Evolutionary conservation across 2,888 invertebrate genomes (phyloP).

Genomic region (Polydrusus tereticollis): DNA sequence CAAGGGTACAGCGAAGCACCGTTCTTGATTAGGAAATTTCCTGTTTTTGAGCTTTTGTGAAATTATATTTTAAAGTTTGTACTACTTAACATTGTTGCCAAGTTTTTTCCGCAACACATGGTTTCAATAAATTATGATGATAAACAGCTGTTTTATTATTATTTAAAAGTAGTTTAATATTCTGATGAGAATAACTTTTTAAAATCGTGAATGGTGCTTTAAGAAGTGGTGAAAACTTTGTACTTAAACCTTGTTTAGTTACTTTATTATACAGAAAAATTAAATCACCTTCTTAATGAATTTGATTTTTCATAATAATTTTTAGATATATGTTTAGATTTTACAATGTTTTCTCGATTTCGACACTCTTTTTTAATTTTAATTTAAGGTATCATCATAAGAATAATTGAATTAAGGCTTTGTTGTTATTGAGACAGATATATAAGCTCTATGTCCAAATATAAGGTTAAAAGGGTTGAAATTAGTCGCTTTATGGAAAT

Average conservation of each 20-base stretch:
- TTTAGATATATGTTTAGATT: slow-evolving; percentile 17
- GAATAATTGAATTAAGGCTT: slow-evolving; percentile 53
- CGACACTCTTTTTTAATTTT: slow-evolving; percentile 51
- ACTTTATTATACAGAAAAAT: slow-evolving; percentile 11
- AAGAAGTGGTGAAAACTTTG: background rate
- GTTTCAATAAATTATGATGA: slow-evolving; percentile 27
- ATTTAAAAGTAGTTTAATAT: slow-evolving; percentile 6
- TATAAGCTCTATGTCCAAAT: slow-evolving; percentile 58
- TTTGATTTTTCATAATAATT: background rate
- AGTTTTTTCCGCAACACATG: slow-evolving; percentile 23
- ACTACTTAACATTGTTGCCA: background rate
- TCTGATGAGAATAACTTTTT: background rate
- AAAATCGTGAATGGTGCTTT: slow-evolving; percentile 4
- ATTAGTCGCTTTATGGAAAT: slow-evolving; percentile 50
- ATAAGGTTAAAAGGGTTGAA: slow-evolving; percentile 61
- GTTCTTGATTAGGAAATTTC: too few relatives aligned
- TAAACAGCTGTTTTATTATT: slow-evolving; percentile 25
- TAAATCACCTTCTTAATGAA: slow-evolving; percentile 1
- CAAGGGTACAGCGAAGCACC: too few relatives aligned
- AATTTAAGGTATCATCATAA: slow-evolving; percentile 53
- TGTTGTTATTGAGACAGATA: slow-evolving; percentile 54
- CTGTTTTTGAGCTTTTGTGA: too few relatives aligned
- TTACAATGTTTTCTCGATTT: slow-evolving; percentile 33
- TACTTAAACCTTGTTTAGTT: slow-evolving; percentile 11
- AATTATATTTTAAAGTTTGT: too few relatives aligned